These are phyloP conservation scores for Bubo bubo DNA, from an alignment of 2,113 vertebrate species.

Conservation along the genomic window DNA sequence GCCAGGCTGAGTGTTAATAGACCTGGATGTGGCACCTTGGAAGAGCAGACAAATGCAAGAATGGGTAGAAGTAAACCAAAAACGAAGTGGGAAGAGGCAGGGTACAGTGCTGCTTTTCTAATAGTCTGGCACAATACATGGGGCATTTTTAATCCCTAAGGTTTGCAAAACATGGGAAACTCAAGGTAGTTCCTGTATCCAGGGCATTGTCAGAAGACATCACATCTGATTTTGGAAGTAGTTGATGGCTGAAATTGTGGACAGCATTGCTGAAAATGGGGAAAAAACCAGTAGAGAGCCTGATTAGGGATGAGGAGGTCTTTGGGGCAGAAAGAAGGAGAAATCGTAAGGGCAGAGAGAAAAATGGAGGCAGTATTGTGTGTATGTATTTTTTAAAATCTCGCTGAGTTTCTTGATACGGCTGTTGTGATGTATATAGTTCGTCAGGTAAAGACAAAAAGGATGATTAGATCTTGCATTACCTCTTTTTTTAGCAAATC, in stretches of 20 bases:
- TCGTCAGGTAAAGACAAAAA: not conserved
- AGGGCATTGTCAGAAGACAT: not conserved
- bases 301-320: not conserved
- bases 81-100: not conserved
- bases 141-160: not conserved
- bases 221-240: not conserved
- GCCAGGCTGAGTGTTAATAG: not conserved
- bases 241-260: not conserved
- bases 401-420: not conserved
- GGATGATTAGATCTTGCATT: not conserved
- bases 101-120: not conserved
- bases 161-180: not conserved
- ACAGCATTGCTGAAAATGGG: accelerated
- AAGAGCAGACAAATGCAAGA: not conserved
- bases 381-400: not conserved
- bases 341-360: not conserved
- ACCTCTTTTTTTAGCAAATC: not conserved
- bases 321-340: not conserved
- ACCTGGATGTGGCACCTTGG: not conserved
- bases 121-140: accelerated
- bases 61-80: not conserved
- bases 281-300: accelerated
- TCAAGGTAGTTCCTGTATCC: not conserved
- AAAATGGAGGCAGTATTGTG: not conserved
- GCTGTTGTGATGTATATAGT: accelerated